These are phyloP conservation scores for Labeo catla DNA, from an alignment of 2,113 vertebrate genomes.

Conservation along the genomic window DNA sequence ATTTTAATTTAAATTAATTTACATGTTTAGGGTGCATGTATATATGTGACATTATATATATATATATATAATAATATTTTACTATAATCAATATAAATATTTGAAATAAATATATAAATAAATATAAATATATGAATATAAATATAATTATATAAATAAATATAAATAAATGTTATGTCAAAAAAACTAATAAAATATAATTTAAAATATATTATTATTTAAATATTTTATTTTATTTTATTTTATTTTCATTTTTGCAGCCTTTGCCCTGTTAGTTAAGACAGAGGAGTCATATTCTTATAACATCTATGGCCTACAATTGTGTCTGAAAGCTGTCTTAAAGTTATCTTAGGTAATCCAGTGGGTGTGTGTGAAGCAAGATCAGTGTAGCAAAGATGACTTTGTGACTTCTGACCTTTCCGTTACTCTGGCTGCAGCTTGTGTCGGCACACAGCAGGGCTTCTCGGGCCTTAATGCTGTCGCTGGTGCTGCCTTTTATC, in stretches of 20 bases:
- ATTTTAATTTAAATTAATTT: too few species aligned
- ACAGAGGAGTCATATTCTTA: neutral
- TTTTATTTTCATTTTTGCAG: neutral
- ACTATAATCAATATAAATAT: too few species aligned
- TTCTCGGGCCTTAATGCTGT: neutral
- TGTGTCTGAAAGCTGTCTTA: neutral
- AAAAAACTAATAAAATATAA: too few species aligned
- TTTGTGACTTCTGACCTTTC: conserved; percentile 24
- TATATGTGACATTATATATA: too few species aligned
- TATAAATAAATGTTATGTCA: too few species aligned
- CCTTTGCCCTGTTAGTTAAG: neutral
- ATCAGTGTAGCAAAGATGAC: neutral
- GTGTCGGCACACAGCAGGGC: neutral
- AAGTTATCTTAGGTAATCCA: neutral
- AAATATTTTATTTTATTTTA: too few species aligned
- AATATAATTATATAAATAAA: too few species aligned
- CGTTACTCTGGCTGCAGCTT: neutral
- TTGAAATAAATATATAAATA: too few species aligned
- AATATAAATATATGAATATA: too few species aligned
- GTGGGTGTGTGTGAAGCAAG: conserved; percentile 4
- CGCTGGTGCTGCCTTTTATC: conserved; percentile 13
- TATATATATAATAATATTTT: too few species aligned
- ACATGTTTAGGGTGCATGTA: too few species aligned
- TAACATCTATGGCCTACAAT: neutral
- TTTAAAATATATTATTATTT: too few species aligned